phyloP scores from a whole-genome alignment of 92 coral and sea anemone species.

The Porites divaricata region DNA sequence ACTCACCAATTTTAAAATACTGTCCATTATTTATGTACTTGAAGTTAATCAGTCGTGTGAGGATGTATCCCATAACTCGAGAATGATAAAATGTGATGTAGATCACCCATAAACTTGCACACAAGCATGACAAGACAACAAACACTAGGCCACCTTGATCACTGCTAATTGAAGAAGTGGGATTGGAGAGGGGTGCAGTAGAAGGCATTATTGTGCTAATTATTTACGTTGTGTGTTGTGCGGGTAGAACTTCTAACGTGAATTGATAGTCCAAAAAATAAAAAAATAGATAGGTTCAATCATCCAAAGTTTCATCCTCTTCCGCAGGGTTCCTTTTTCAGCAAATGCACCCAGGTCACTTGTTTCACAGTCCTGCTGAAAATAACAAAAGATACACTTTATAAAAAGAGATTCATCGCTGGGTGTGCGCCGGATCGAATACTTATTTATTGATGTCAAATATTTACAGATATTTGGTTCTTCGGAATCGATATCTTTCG shows the following conservation, averaged over 20 bases:
- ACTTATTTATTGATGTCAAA: not conserved
- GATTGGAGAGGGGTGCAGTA: not conserved
- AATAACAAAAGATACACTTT: not conserved
- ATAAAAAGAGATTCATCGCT: not conserved
- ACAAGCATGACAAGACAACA: conserved; percentile 82
- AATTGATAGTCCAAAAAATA: conserved; percentile 10
- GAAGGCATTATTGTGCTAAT: not conserved
- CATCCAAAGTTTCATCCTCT: not conserved
- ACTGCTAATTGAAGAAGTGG: not conserved
- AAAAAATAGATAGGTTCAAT: not conserved
- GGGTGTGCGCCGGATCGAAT: not conserved
- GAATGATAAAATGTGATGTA: conserved; percentile 94
- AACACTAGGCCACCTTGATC: conserved; percentile 59
- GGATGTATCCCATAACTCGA: conserved; percentile 79
- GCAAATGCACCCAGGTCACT: not conserved
- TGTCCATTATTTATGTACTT: conserved; percentile 86
- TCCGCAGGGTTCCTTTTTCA: not conserved
- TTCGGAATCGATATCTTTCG: conserved; percentile 3
- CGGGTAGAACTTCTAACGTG: not conserved
- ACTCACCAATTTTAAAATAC: conserved; percentile 95
- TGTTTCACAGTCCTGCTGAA: not conserved
- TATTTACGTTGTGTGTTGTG: not conserved
- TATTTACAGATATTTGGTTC: not conserved
- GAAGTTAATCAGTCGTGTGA: conserved; percentile 81
- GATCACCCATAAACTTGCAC: conserved; percentile 86